A percentile compares a stretch with the other conserved stretches of the same genome.
These are phyloP conservation scores for Acanthacorydalis orientalis DNA, from an alignment of 2,888 invertebrate species.

Conservation along the genomic window DNA sequence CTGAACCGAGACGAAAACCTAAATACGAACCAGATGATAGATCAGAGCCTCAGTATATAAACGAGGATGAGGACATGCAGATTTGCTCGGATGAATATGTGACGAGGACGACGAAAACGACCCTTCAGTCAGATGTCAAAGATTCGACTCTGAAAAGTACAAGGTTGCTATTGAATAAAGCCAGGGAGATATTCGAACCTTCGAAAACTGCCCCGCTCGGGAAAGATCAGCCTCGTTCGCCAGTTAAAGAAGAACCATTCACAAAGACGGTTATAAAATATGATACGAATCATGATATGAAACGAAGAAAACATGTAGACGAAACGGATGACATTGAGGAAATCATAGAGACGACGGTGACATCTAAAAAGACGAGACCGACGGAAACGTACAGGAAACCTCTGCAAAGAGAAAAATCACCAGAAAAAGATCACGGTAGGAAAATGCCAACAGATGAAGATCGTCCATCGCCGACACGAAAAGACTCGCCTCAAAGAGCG, in stretches of 20 bases:
- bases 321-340: not conserved
- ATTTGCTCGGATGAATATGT: constrained; percentile 6
- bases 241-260: not conserved
- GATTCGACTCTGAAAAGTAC: constrained; percentile 3
- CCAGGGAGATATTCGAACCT: constrained; percentile 1
- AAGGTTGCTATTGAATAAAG: not conserved
- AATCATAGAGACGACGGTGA: too few relatives aligned
- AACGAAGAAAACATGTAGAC: not conserved
- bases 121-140: constrained; percentile 1
- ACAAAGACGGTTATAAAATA: not conserved
- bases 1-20: constrained; percentile 12
- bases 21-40: constrained; percentile 12
- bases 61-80: not conserved
- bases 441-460: constrained; percentile 5
- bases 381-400: not conserved
- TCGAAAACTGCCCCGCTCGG: not conserved
- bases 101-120: constrained; percentile 2
- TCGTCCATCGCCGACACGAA: constrained; percentile 1
- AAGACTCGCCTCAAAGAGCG: constrained; percentile 5
- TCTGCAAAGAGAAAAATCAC: constrained; percentile 2
- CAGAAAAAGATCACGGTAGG: constrained; percentile 3
- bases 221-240: not conserved
- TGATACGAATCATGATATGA: not conserved
- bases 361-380: not conserved
- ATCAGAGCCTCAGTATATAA: constrained; percentile 6